Evolutionary conservation across 2,113 vertebrate genomes (phyloP), one percentile per base, ranked within the genome.

Genomic region (Podarcis cretensis): DNA sequence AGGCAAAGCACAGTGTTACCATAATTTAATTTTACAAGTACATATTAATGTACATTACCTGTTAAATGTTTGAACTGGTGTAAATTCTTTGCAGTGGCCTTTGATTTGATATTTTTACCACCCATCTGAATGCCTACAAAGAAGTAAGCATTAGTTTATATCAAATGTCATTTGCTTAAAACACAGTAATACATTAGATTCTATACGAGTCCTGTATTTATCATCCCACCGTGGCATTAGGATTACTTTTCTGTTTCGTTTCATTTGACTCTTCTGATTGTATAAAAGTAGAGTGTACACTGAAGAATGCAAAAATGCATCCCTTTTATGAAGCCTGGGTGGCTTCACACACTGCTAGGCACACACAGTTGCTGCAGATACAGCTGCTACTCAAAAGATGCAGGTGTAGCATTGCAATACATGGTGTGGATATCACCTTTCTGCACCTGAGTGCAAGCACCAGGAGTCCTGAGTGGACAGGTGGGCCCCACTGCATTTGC

Each of bases 1-100:
- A 66, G 37, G 21, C 40, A 73, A 88, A 32, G 6, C 54, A 32
- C 5, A 7, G 14, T 77, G 25, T 83, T 88, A 91, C 77, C 81
- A 79, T 77, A 68, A 27, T 7, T 2, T 48, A 92, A 87, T 91
- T 13, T 74, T 79, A 66, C 69, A 90, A 84, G 37, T 6, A 78
- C 65, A 59, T 54, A 90, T 75, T 90, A 92, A 65, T 84, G 77
- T 74, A 2, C 1, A 86, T 92, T 94, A 97, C 97, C 97, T 96
- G 96, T 95, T 90, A 97, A 93, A 89, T 82, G 92, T 86, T 91
- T 89, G 18, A 27, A 14, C 23, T 20, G 81, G 73, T 6, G 89
- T 75, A 18, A 13, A 87, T 89, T 35, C 30, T 93, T 96, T 71
- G 75, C 73, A 16, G 40, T 40, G 82, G 30, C 86, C 84, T 95